Evolutionary conservation across 2,113 vertebrate species (phyloP).

Genomic region (Nesogale talazaci): DNA sequence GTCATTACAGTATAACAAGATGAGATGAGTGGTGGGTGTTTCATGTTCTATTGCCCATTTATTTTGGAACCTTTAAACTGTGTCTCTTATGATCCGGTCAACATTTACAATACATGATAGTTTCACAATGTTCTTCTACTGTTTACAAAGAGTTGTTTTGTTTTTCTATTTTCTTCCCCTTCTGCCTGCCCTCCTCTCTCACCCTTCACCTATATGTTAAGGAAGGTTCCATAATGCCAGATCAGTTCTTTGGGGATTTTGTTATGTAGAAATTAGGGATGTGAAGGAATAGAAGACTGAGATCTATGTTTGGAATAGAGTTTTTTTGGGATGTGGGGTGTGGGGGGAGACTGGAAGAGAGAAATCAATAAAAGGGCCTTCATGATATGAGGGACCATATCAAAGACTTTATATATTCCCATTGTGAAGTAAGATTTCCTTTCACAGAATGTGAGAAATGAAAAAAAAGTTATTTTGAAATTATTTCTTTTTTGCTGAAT

Average conservation of each 20-base stretch:
- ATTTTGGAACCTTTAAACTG: background rate
- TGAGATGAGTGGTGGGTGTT: too few species aligned
- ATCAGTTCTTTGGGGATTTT: constrained; percentile 20
- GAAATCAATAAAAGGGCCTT: background rate
- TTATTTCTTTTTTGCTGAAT: background rate
- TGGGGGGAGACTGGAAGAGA: background rate
- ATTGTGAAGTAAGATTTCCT: background rate
- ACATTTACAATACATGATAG: background rate
- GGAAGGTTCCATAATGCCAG: background rate
- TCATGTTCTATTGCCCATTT: background rate
- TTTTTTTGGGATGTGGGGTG: background rate
- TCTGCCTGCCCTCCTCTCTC: background rate
- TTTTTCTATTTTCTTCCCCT: constrained; percentile 10
- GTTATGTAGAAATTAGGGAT: background rate
- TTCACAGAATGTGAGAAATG: background rate
- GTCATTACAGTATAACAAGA: too few species aligned
- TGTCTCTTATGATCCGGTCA: background rate
- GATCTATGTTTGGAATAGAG: background rate
- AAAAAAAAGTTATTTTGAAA: constrained; percentile 27
- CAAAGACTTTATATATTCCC: background rate
- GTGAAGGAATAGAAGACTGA: background rate
- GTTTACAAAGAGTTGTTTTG: background rate
- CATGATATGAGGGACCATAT: background rate
- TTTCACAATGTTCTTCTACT: background rate
- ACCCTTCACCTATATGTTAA: background rate